Base-by-base conservation (phyloP, 2,113 vertebrate genomes). In the Hippocampus abdominalis region DNA sequence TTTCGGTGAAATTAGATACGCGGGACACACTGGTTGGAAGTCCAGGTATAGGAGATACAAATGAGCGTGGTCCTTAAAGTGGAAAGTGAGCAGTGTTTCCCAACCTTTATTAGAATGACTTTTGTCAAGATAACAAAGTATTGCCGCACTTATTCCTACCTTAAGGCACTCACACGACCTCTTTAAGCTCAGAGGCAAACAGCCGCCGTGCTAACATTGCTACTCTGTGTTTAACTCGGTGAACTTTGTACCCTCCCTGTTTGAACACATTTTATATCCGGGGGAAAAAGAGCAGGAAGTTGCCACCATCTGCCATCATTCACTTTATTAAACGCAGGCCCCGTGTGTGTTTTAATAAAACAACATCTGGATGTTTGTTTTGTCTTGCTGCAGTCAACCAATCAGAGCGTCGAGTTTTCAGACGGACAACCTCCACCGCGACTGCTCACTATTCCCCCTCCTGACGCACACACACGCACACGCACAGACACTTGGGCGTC, bases 241-340 rank as follows among this genome's bases (percentile, higher is more conserved):
- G 63, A 66, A 71, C 78, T 76, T 74, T 80, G 73, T 12, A 23
- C 32, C 74, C 27, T 48, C 44, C 46, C 59, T 42, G 16, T 53
- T 56, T 5, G 36, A 59, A 21, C 61, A 23, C 49, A 42, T 51
- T 15, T 3, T 7, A 49, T 25, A 64, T 64, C 63, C 63, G 15
- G 39, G 15, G 39, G 32, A 36, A 44, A 64, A 23, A 46, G 40
- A 46, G 21, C 42, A 25, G 63, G 40, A 64, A 27, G 23, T 46
- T 2, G 13, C 12, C 57, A 32, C 18, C 57, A 7, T 53, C 2
- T 20, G 18, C 60, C 8, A 40, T 62, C 20, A 39, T 16, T 9
- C 3, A 15, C 11, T 23, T 64, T 15, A 46, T 64, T 9, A 25
- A 27, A 67, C 12, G 11, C 48, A 67, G 6, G 4, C 65, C 20